Base-by-base conservation (phyloP, 2,797 vertebrate species). In the Thalassophryne amazonica region DNA sequence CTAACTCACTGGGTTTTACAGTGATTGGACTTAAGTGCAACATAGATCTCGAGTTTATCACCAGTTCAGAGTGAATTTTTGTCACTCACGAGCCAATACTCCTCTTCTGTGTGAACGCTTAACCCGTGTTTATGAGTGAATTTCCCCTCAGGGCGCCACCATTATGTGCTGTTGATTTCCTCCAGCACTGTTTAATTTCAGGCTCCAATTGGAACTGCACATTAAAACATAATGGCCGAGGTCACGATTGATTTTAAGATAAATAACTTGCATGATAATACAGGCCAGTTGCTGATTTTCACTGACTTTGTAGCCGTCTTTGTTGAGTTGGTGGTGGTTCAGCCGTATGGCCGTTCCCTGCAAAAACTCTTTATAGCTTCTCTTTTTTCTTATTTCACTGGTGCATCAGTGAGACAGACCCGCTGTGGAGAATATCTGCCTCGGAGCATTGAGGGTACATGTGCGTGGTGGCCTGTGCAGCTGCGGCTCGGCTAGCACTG, bases 161-260 rank as follows among this genome's bases (percentile, higher is more conserved):
- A 85, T 85, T 77, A 76, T 69, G 68, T 55, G 65, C 68, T 78
- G 73, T 65, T 86, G 85, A 88, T 85, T 85, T 85, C 81, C 75
- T 78, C 73, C 54, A 84, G 86, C 83, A 75, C 81, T 81, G 80
- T 89, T 88, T 89, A 89, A 90, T 88, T 90, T 86, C 86, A 86
- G 80, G 78, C 80, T 85, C 80, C 83, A 82, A 86, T 80, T 82
- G 85, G 77, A 89, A 79, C 79, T 81, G 74, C 77, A 70, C 86
- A 90, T 91, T 89, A 88, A 89, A 89, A 79, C 79, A 84, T 89
- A 90, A 90, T 87, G 75, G 84, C 55, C 76, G 81, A 84, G 86
- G 76, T 84, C 58, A 77, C 67, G 88, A 88, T 89, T 86, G 89
- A 91, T 89, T 90, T 87, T 69, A 80, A 82, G 81, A 88, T 91